A percentile compares a stretch with the other conserved stretches of the same genome.
Conservation (phyloP, 2,888 invertebrate genomes). For the Erebia aethiops region DNA sequence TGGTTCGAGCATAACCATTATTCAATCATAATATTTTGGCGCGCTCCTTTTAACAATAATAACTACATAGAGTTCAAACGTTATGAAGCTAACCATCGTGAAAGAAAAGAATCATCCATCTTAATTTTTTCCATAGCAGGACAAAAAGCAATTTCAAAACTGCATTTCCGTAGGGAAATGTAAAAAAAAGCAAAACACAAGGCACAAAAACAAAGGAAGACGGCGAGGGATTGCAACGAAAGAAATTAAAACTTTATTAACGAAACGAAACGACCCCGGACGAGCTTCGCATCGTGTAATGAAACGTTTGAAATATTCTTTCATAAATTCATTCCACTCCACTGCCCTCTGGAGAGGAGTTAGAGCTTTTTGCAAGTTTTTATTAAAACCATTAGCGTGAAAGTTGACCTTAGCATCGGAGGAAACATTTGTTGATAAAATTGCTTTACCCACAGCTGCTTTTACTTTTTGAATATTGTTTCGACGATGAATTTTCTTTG, state of each 20-base stretch:
- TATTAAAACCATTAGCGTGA: conserved; percentile 37
- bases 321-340: conserved; percentile 38
- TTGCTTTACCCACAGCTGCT: conserved; percentile 21
- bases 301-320: conserved; percentile 49
- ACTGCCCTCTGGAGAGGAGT: conserved; percentile 35
- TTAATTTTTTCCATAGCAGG: not conserved
- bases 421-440: conserved; percentile 28
- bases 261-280: conserved; percentile 23
- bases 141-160: conserved; percentile 15
- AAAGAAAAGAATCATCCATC: not conserved
- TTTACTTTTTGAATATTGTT: conserved; percentile 11
- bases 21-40: too few relatives aligned
- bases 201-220: conserved; percentile 18
- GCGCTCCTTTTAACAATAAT: too few relatives aligned
- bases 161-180: conserved; percentile 2
- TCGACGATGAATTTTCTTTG: not conserved
- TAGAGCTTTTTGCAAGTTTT: conserved; percentile 37
- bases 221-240: conserved; percentile 20
- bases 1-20: too few relatives aligned
- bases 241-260: conserved; percentile 36
- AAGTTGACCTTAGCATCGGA: conserved; percentile 30
- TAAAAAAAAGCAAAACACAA: conserved; percentile 9
- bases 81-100: not conserved
- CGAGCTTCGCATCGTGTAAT: conserved; percentile 38
- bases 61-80: too few relatives aligned